These are phyloP conservation scores for Tineola bisselliella DNA, from an alignment of 2,888 invertebrate genomes.

Conservation along the genomic window DNA sequence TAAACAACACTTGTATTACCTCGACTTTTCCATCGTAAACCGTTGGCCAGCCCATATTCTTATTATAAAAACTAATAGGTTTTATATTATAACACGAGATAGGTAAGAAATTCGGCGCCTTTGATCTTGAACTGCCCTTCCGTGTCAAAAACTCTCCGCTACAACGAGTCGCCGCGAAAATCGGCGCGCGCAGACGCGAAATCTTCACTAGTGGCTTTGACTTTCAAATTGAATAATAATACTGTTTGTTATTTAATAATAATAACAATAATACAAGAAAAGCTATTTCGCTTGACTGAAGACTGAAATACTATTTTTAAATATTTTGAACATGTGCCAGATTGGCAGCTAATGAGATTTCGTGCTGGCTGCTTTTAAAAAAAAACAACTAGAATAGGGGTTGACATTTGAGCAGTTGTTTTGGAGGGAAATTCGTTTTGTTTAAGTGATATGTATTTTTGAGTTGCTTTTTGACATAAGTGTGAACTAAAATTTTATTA, in stretches of 20 bases:
- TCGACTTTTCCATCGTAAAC: slow-evolving; percentile 49
- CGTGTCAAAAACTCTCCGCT: slow-evolving; percentile 49
- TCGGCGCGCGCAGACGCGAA: slow-evolving; percentile 21
- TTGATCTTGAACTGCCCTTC: slow-evolving; percentile 69
- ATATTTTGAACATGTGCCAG: background rate
- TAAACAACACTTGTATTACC: slow-evolving; percentile 25
- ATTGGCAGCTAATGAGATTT: background rate
- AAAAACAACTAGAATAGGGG: background rate
- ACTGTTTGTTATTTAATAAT: background rate
- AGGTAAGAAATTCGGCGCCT: slow-evolving; percentile 42
- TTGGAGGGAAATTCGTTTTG: background rate
- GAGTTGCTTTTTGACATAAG: too few relatives aligned
- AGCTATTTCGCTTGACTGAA: background rate
- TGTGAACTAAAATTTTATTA: too few relatives aligned
- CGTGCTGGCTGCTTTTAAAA: background rate
- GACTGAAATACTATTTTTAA: background rate
- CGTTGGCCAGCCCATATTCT: slow-evolving; percentile 57
- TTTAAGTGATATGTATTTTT: too few relatives aligned
- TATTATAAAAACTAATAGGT: slow-evolving; percentile 29
- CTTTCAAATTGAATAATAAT: background rate
- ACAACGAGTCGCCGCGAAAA: slow-evolving; percentile 34
- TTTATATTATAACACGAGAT: slow-evolving; percentile 35
- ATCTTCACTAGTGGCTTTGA: background rate
- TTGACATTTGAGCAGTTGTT: background rate
- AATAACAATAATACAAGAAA: background rate